Percentiles rank a stretch among this genome's conserved stretches.
Evolutionary conservation across 2,888 invertebrate species (phyloP).

Genomic region (Chloroclystis v-ata): DNA sequence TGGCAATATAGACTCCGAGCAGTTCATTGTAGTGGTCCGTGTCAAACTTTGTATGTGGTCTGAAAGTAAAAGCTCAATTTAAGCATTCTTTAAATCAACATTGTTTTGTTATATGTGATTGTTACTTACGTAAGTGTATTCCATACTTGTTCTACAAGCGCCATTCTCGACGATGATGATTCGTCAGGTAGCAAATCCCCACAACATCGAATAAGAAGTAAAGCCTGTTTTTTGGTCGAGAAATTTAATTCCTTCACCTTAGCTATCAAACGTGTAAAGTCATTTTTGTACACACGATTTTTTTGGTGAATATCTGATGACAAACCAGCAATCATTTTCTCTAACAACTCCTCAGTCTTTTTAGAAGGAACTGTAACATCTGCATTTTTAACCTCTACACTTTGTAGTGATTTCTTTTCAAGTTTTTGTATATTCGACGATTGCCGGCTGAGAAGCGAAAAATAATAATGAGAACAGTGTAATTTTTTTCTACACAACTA

Average conservation of each 20-base stretch:
- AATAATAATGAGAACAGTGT: too few relatives aligned
- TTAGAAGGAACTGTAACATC: background rate
- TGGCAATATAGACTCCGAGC: slow-evolving; percentile 78
- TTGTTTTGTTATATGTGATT: background rate
- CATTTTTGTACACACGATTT: slow-evolving; percentile 69
- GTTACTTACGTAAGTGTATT: slow-evolving; percentile 60
- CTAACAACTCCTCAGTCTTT: slow-evolving; percentile 51
- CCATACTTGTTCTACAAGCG: slow-evolving; percentile 77
- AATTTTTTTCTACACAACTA: too few relatives aligned
- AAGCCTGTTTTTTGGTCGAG: slow-evolving; percentile 62
- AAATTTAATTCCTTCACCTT: slow-evolving; percentile 60
- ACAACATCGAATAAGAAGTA: slow-evolving; percentile 76
- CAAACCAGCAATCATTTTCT: slow-evolving; percentile 56
- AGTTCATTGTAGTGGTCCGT: slow-evolving; percentile 77
- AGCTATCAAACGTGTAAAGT: slow-evolving; percentile 50
- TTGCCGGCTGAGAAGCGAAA: too few relatives aligned
- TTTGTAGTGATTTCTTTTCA: slow-evolving; percentile 3
- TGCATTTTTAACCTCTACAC: background rate
- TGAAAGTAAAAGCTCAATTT: slow-evolving; percentile 24
- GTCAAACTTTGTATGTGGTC: slow-evolving; percentile 58
- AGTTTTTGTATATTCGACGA: background rate
- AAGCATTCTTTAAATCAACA: background rate
- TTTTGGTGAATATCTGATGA: slow-evolving; percentile 65
- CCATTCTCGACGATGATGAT: slow-evolving; percentile 58
- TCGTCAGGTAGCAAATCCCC: slow-evolving; percentile 76